Evolutionary conservation across 2,888 invertebrate species (phyloP).

Genomic region (Sisyra terminalis): DNA sequence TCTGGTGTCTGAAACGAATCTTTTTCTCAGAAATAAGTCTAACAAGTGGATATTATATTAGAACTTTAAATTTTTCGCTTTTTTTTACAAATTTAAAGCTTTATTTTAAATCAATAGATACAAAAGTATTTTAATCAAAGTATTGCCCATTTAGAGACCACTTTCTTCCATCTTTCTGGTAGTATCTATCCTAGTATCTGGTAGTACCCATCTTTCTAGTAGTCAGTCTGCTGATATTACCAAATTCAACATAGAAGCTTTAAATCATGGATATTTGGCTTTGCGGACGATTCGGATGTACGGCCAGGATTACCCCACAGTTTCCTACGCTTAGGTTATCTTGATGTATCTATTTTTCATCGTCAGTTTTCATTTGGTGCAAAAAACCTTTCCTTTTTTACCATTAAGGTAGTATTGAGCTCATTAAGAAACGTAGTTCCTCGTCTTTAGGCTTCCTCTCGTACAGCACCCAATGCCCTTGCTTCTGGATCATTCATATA

Average conservation of each 20-base stretch:
- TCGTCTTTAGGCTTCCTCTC: not conserved
- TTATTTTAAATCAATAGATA: no score
- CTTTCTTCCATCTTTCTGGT: no score
- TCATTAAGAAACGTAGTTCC: not conserved
- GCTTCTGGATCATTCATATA: not conserved
- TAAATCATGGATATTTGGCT: conserved; percentile 14
- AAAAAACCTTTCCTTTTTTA: conserved; percentile 5
- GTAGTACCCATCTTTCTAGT: no score
- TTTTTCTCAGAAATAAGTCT: no score
- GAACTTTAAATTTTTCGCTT: no score
- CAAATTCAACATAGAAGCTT: conserved; percentile 14
- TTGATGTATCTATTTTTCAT: conserved; percentile 8
- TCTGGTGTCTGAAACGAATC: no score
- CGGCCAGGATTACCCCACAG: conserved; percentile 14
- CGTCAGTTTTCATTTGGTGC: conserved; percentile 7
- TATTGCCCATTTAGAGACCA: no score
- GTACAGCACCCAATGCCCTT: not conserved
- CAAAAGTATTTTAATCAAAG: no score
- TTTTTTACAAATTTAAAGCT: no score
- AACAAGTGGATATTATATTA: no score
- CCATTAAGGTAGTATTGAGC: not conserved
- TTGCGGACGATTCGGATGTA: conserved; percentile 13
- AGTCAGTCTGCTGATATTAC: conserved; percentile 13
- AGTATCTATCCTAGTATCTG: no score
- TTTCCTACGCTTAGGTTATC: conserved; percentile 10